Percentiles rank a stretch among this genome's conserved stretches.
phyloP scores from a whole-genome alignment of 1,140 invertebrate genomes.

The Leguminivora glycinivorella region DNA sequence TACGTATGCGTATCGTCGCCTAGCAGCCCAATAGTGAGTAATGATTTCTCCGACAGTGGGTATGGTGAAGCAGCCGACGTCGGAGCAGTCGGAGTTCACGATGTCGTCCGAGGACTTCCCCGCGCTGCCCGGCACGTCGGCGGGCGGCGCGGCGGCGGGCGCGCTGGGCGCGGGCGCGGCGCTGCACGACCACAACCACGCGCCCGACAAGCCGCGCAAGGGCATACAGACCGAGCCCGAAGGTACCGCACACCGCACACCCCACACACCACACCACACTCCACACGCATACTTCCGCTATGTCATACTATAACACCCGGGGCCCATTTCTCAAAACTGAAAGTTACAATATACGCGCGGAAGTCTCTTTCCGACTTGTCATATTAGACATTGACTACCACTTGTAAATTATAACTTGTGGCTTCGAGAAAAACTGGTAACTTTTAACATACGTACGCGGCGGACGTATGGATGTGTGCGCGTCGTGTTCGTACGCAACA shows the following conservation, averaged over 20 bases:
- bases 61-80: conserved; percentile 96
- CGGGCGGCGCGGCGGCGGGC: conserved; percentile 44
- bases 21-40: neutral
- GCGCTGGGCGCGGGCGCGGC: conserved; percentile 38
- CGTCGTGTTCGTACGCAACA: too few species aligned
- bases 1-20: too few species aligned
- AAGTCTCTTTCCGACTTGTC: too few species aligned
- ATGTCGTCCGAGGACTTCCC: conserved; percentile 99
- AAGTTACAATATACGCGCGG: too few species aligned
- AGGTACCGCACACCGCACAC: conserved; percentile 80
- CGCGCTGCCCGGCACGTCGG: conserved; percentile 90
- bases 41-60: conserved; percentile 83
- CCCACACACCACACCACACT: neutral
- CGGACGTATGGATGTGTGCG: too few species aligned
- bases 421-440: too few species aligned
- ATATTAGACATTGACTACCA: too few species aligned
- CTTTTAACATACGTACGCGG: too few species aligned
- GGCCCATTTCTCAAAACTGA: too few species aligned
- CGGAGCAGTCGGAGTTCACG: conserved; percentile 95
- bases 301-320: too few species aligned
- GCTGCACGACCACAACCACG: conserved; percentile 61
- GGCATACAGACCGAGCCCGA: conserved; percentile 97
- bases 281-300: neutral
- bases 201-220: conserved; percentile 80
- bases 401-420: too few species aligned